These are phyloP conservation scores for Pterocles gutturalis DNA, from an alignment of 2,113 vertebrate species.

Conservation along the genomic window DNA sequence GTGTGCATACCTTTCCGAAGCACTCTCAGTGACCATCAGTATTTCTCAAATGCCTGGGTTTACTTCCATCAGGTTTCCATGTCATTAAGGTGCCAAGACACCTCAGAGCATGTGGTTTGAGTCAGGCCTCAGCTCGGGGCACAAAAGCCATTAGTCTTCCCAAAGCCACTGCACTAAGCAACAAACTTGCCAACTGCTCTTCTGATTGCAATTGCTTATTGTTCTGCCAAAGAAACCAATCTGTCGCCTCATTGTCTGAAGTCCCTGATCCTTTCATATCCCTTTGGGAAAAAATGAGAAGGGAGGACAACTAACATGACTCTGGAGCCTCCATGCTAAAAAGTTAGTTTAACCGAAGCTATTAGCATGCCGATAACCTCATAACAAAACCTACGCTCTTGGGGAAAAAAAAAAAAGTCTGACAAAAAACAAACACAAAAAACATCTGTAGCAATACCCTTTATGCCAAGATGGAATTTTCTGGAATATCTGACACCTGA, in stretches of 20 bases:
- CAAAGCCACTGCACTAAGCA: not conserved
- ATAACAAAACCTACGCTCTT: not conserved
- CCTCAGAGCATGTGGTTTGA: not conserved
- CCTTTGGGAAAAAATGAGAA: not conserved
- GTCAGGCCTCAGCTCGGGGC: not conserved
- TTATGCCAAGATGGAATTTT: conserved; percentile 26
- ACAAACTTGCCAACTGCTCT: not conserved
- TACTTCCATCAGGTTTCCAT: not conserved
- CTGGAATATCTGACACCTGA: conserved; percentile 45
- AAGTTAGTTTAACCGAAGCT: not conserved
- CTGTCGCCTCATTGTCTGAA: not conserved
- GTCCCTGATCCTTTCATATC: not conserved
- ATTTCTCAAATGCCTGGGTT: not conserved
- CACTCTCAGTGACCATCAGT: not conserved
- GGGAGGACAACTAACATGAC: not conserved
- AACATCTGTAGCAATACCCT: not conserved
- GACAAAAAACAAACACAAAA: not conserved
- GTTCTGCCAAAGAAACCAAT: not conserved
- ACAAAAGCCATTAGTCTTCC: not conserved
- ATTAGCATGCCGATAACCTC: not conserved
- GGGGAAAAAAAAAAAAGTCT: not conserved
- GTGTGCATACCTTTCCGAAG: not conserved
- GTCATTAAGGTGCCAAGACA: not conserved
- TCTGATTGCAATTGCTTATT: not conserved
- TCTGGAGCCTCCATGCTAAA: not conserved